These are phyloP conservation scores for Augochlora pura DNA, from an alignment of 1,140 invertebrate genomes.

Conservation along the genomic window DNA sequence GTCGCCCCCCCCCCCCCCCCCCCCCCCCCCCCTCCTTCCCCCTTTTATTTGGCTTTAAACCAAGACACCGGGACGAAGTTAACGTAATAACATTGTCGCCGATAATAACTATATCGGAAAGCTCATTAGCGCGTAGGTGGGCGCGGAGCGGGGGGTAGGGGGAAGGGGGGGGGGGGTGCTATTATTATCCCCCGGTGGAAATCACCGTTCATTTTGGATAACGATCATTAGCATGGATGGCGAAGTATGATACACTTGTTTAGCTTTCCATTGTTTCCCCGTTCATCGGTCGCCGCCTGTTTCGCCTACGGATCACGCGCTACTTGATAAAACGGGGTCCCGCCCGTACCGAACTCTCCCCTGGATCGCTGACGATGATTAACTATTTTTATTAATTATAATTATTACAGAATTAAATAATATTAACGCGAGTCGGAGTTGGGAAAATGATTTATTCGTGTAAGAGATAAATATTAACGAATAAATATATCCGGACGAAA, in stretches of 20 bases:
- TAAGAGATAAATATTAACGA: too few relatives aligned
- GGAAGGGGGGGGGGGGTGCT: too few relatives aligned
- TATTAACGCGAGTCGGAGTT: too few relatives aligned
- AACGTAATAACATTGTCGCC: not conserved
- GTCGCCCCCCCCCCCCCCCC: too few relatives aligned
- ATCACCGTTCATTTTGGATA: constrained; percentile 16
- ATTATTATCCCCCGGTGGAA: constrained; percentile 22
- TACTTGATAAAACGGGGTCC: not conserved
- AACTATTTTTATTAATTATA: not conserved
- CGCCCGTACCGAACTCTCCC: not conserved
- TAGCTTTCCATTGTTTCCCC: not conserved
- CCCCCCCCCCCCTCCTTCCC: too few relatives aligned
- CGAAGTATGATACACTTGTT: constrained; percentile 16
- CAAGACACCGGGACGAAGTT: not conserved
- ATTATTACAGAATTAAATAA: too few relatives aligned
- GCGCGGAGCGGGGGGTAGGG: not conserved
- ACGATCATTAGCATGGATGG: not conserved
- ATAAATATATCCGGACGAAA: too few relatives aligned
- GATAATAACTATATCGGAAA: constrained; percentile 24
- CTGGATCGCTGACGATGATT: not conserved
- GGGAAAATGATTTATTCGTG: too few relatives aligned
- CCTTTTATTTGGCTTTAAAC: not conserved
- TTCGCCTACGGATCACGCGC: not conserved
- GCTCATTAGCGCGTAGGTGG: constrained; percentile 9
- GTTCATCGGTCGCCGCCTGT: not conserved